Percentiles rank a stretch among this genome's conserved stretches.
Conservation (phyloP, 2,888 invertebrate genomes). For the Volucella zonaria region DNA sequence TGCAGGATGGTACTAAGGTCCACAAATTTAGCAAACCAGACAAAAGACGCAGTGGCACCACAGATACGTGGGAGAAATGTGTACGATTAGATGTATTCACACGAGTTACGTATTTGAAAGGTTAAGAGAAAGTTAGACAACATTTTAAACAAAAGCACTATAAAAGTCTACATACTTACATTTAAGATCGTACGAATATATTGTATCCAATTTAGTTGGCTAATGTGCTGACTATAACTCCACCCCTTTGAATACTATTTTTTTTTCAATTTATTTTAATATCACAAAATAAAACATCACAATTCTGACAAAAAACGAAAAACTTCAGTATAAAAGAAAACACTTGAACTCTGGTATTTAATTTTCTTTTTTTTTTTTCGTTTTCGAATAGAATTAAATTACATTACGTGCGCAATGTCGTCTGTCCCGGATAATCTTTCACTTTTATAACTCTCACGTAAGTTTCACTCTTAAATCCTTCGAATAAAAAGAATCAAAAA, state of each 20-base stretch:
- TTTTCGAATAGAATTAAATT: conserved; percentile 1
- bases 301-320: conserved; percentile 14
- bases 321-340: not conserved
- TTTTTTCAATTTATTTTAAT: conserved; percentile 27
- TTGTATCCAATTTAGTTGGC: conserved; percentile 51
- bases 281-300: conserved; percentile 57
- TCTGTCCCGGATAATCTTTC: conserved; percentile 9
- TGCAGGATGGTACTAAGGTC: too few relatives aligned
- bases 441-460: conserved; percentile 11
- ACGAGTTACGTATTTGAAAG: too few relatives aligned
- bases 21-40: too few relatives aligned
- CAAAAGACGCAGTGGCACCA: too few relatives aligned
- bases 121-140: too few relatives aligned
- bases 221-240: conserved; percentile 8
- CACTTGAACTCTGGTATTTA: not conserved
- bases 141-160: too few relatives aligned
- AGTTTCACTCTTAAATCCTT: not conserved
- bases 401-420: conserved; percentile 11
- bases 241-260: conserved; percentile 7
- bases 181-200: conserved; percentile 24
- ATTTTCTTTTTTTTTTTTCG: not conserved
- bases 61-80: too few relatives aligned
- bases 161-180: too few relatives aligned
- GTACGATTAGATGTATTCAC: too few relatives aligned
- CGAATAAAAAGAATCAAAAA: not conserved